A percentile compares a stretch with the other conserved stretches of the same genome.
Conservation (phyloP, 2,113 vertebrate species). For the Gnathonemus longibarbis region DNA sequence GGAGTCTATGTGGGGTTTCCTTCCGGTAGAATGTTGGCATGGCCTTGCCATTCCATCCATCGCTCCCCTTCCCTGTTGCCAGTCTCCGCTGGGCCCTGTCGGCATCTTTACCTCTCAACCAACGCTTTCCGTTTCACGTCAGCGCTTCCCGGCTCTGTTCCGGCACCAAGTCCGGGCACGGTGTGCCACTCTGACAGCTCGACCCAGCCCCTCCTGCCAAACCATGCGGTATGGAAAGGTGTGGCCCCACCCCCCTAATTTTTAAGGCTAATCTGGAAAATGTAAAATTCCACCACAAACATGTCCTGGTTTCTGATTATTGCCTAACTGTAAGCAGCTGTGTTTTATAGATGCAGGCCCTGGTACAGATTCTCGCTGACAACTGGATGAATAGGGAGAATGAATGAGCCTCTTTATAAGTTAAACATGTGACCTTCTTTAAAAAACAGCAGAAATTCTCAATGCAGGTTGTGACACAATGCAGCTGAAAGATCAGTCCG, state of each 20-base stretch:
- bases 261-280: constrained; percentile 39
- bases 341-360: constrained; percentile 16
- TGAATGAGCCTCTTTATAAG: constrained; percentile 34
- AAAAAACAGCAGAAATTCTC: constrained; percentile 19
- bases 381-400: constrained; percentile 31
- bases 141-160: neutral
- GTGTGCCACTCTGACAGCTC: neutral
- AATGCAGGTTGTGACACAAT: constrained; percentile 19
- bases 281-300: constrained; percentile 37
- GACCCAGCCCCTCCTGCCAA: neutral
- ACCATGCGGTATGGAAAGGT: neutral
- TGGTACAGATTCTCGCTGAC: constrained; percentile 21
- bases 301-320: constrained; percentile 35
- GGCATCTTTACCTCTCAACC: neutral
- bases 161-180: neutral
- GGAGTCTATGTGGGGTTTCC: neutral
- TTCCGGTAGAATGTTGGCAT: constrained; percentile 1
- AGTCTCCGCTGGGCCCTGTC: neutral
- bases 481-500: constrained; percentile 11
- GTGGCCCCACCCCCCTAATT: constrained; percentile 3
- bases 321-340: constrained; percentile 37
- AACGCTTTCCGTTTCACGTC: neutral
- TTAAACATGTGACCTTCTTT: constrained; percentile 40
- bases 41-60: neutral
- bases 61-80: neutral